Percentiles rank a stretch among this genome's conserved stretches.
Evolutionary conservation across 2,888 invertebrate species (phyloP).

Genomic region (Amphipyra berbera): DNA sequence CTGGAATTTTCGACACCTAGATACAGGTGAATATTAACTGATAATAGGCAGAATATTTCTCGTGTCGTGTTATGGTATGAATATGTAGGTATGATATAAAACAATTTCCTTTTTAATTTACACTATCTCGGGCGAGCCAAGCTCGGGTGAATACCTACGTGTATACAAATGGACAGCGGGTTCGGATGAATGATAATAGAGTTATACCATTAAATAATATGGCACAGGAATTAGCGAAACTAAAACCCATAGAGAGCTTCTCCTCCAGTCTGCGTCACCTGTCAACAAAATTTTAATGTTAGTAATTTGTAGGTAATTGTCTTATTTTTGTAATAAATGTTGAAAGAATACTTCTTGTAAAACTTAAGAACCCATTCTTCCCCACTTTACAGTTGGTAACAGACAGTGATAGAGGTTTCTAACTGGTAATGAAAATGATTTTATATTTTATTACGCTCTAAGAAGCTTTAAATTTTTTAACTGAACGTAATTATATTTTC

Average conservation of each 20-base stretch:
- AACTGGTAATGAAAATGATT: too few species aligned
- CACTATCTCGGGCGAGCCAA: conserved; percentile 51
- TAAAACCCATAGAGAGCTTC: conserved; percentile 72
- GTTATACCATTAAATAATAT: conserved; percentile 62
- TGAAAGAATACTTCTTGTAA: too few species aligned
- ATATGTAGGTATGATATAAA: conserved; percentile 25
- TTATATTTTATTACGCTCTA: too few species aligned
- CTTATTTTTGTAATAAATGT: too few species aligned
- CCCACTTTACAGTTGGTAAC: too few species aligned
- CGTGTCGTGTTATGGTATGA: conserved; percentile 1
- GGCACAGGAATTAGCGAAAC: conserved; percentile 64
- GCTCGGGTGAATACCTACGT: conserved; percentile 42
- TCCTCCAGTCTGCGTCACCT: conserved; percentile 81
- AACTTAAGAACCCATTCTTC: too few species aligned
- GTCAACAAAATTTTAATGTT: conserved; percentile 60
- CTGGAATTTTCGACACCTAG: neutral
- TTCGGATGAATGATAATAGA: conserved; percentile 39
- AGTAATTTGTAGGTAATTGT: conserved; percentile 1
- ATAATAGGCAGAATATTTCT: conserved; percentile 10
- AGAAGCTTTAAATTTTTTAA: too few species aligned
- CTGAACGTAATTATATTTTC: too few species aligned
- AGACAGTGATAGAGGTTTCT: too few species aligned
- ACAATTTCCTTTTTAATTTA: conserved; percentile 46
- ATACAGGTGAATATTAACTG: conserved; percentile 7
- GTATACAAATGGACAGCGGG: conserved; percentile 49